Conservation (phyloP, 2,113 vertebrate species). For the Brienomyrus brachyistius region DNA sequence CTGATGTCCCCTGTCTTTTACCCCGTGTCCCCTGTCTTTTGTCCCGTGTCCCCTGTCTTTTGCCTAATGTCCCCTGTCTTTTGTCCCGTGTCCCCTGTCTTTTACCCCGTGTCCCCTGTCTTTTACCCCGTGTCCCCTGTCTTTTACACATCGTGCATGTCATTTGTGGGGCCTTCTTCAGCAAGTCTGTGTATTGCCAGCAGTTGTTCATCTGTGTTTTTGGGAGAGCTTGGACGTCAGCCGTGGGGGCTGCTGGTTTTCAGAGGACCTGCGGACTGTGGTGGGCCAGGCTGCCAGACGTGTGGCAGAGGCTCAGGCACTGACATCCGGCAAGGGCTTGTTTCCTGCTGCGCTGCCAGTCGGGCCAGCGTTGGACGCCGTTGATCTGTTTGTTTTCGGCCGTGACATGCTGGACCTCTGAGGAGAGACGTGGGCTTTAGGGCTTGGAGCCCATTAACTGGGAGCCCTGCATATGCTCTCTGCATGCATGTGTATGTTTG, state of each 20-base stretch:
- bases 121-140: not conserved
- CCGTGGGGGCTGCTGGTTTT: not conserved
- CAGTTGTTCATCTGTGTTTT: not conserved
- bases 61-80: not conserved
- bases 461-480: not conserved
- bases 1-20: not conserved
- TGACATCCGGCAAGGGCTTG: not conserved
- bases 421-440: not conserved
- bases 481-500: not conserved
- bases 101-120: too few species aligned
- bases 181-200: not conserved
- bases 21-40: not conserved
- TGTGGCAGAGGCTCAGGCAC: not conserved
- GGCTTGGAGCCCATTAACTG: not conserved
- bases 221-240: not conserved
- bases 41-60: not conserved
- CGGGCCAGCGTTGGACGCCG: not conserved
- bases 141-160: not conserved
- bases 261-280: not conserved
- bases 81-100: too few species aligned
- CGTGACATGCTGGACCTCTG: not conserved
- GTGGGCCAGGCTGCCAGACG: not conserved
- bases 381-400: not conserved
- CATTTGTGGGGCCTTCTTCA: not conserved
- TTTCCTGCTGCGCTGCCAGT: not conserved